Base-by-base conservation (phyloP, 2,888 invertebrate genomes). In the Candidula unifasciata region DNA sequence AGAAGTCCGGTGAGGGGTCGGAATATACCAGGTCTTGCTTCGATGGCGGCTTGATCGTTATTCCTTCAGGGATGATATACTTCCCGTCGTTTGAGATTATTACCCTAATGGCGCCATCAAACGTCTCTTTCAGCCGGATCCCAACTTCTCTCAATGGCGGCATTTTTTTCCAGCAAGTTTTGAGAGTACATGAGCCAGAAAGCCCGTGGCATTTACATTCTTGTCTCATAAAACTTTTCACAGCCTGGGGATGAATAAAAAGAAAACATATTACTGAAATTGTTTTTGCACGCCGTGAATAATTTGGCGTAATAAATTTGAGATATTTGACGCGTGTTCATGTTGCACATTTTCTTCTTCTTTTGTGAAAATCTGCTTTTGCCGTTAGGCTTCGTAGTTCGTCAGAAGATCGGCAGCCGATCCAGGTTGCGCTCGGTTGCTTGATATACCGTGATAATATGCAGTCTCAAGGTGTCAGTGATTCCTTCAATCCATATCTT, bases 121-220 rank as follows among this genome's bases (percentile, higher is more conserved):
- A 98, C 90, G 96, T 96, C 90, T 97, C 97, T 91, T 97, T 96
- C 86, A 98, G 95, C 80, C 96, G 95, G 89, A 96, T 96, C 24
- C 97, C 97, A 10, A 97, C 96, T 93, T 97, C 96, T 82, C 97
- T 95, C 93, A 98, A 97, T 30, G 96, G 95, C 0, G 97, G 97
- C 96, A 98, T 97, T 93, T 97, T 96, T 90, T 96, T 95, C 97
- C 97, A 97, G 92, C 98, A 98, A 0, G 97, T 97, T 89, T 96
- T 96, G 84, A 97, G 95, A 2, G 97, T 97, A 92, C 98, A 98
- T 10, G 97, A 97, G 8, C 97, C 98, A 0, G 97, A 97, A 80
- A 98, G 95, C 0, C 98, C 98, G 93, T 98, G 98, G 93, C 98
- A 98, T 94, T 98, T 97, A 94, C 97, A 98, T 92, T 97, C 97